Percentiles rank a stretch among this genome's conserved stretches.
These are phyloP conservation scores for Spilogale gracilis DNA, from an alignment of 2,113 vertebrate species.

Conservation along the genomic window DNA sequence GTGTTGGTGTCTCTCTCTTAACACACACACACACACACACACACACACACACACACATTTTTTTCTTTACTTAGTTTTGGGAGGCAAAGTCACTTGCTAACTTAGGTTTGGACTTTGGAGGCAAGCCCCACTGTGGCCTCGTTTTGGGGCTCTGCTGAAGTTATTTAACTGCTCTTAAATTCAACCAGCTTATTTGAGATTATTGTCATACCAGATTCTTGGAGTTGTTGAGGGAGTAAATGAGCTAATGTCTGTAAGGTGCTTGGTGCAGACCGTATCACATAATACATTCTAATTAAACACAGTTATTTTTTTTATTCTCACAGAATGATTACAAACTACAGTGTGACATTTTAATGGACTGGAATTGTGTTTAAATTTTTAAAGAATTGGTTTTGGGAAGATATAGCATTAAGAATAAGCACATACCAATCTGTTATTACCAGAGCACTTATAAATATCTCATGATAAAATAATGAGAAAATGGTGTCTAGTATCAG, in stretches of 20 bases:
- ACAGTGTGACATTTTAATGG: constrained; percentile 42
- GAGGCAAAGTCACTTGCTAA: background rate
- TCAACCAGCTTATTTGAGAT: background rate
- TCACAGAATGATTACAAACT: background rate
- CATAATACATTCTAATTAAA: constrained; percentile 58
- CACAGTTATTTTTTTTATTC: constrained; percentile 38
- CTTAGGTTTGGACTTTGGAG: constrained; percentile 8
- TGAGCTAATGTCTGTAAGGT: background rate
- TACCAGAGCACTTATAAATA: constrained; percentile 55
- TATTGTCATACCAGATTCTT: background rate
- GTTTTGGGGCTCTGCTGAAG: background rate
- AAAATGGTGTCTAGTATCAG: constrained; percentile 56
- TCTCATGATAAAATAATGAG: constrained; percentile 54
- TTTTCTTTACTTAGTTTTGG: background rate
- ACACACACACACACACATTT: background rate
- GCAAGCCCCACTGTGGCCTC: background rate
- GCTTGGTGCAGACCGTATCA: background rate
- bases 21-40: background rate
- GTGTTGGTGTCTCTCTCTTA: background rate
- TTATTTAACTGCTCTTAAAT: background rate
- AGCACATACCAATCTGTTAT: background rate
- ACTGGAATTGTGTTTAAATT: constrained; percentile 35
- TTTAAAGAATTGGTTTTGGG: constrained; percentile 55
- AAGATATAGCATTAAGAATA: constrained; percentile 43
- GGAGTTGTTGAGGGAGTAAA: background rate